Evolutionary conservation across 2,113 vertebrate genomes (phyloP).

Genomic region (Pollimyrus isidori): DNA sequence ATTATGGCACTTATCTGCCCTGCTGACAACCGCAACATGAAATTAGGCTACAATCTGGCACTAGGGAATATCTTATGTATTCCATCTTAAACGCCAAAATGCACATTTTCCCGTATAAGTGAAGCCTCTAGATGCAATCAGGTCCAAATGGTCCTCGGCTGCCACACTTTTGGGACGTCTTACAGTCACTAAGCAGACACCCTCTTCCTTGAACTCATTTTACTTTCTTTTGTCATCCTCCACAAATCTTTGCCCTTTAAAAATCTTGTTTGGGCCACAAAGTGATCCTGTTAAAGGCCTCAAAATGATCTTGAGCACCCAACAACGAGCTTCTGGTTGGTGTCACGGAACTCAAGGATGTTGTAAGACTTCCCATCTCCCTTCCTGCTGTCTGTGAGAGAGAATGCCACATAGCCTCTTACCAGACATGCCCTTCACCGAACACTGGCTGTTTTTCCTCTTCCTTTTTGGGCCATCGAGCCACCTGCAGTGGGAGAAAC

Average conservation of each 20-base stretch:
- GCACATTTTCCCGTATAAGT: background rate
- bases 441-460: slow-evolving; percentile 98
- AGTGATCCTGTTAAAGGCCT: background rate
- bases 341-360: background rate
- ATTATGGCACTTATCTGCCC: background rate
- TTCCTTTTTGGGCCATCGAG: slow-evolving; percentile 95
- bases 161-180: background rate
- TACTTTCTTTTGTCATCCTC: background rate
- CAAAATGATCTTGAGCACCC: background rate
- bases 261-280: background rate
- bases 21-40: background rate
- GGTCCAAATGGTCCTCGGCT: background rate
- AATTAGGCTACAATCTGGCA: background rate
- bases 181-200: background rate
- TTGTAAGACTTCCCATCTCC: background rate
- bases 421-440: slow-evolving; percentile 98
- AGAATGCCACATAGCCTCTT: slow-evolving; percentile 31
- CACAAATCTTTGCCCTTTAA: background rate
- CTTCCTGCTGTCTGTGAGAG: background rate
- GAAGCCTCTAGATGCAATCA: background rate
- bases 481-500: slow-evolving; percentile 65
- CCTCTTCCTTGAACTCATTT: background rate
- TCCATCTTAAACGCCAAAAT: background rate
- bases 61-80: background rate
- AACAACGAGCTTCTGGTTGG: background rate